Evolutionary conservation across 2,888 invertebrate species (phyloP).

Genomic region (Trachelus troglodyta): DNA sequence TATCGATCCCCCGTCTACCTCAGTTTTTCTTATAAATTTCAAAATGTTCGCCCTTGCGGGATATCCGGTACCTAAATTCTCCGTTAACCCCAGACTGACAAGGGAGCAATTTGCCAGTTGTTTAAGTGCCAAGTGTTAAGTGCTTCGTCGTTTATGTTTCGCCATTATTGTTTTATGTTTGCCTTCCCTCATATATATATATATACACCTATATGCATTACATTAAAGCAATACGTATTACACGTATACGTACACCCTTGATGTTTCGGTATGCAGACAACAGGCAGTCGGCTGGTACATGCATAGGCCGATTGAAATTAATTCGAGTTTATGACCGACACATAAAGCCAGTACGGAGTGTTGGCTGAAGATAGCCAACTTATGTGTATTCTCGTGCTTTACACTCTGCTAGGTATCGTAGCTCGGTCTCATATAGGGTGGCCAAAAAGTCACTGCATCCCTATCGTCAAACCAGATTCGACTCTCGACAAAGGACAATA

Average conservation of each 20-base stretch:
- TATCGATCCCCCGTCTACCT: background rate
- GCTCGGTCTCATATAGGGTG: background rate
- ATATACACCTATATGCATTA: background rate
- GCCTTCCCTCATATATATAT: slow-evolving; percentile 37
- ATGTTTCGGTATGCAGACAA: slow-evolving; percentile 23
- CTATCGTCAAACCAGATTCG: background rate
- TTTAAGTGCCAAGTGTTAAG: slow-evolving; percentile 67
- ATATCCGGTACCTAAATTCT: slow-evolving; percentile 55
- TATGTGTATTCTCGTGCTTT: slow-evolving; percentile 30
- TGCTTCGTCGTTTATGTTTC: slow-evolving; percentile 65
- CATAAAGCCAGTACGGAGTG: slow-evolving; percentile 48
- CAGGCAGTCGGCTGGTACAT: slow-evolving; percentile 32
- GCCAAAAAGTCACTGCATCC: background rate
- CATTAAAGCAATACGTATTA: slow-evolving; percentile 7
- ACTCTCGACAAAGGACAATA: background rate
- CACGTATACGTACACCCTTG: slow-evolving; percentile 11
- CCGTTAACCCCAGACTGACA: slow-evolving; percentile 60
- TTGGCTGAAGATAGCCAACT: slow-evolving; percentile 50
- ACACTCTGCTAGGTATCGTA: background rate
- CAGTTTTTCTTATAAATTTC: background rate
- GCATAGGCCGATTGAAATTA: slow-evolving; percentile 63
- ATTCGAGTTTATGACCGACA: slow-evolving; percentile 59
- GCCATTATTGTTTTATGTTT: slow-evolving; percentile 66
- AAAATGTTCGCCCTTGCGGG: background rate
- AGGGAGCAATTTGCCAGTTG: slow-evolving; percentile 67